A percentile compares a stretch with the other conserved stretches of the same genome.
Conservation (phyloP, 2,888 invertebrate genomes). For the Dromius quadrimaculatus region DNA sequence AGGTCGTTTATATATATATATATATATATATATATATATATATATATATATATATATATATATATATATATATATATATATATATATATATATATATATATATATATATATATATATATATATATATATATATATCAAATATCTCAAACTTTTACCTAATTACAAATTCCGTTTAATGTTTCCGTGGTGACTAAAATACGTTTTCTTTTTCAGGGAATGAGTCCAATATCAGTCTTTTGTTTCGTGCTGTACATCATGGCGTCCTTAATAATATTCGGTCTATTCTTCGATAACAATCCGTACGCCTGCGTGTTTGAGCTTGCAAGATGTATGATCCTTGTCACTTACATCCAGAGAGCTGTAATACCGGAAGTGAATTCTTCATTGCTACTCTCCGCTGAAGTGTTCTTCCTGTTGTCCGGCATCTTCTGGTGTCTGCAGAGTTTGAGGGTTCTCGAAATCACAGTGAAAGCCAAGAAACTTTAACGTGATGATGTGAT, state of each 20-base stretch:
- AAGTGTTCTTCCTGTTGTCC: slow-evolving; percentile 72
- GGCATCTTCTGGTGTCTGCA: slow-evolving; percentile 76
- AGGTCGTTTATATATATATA: too few relatives aligned
- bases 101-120: too few relatives aligned
- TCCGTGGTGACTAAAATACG: slow-evolving; percentile 12
- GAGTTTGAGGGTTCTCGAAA: slow-evolving; percentile 71
- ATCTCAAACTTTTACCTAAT: too few relatives aligned
- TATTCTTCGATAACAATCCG: slow-evolving; percentile 77
- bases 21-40: too few relatives aligned
- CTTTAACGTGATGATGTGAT: slow-evolving; percentile 6
- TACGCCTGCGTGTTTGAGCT: slow-evolving; percentile 75
- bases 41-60: too few relatives aligned
- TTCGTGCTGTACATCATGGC: slow-evolving; percentile 76
- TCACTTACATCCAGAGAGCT: slow-evolving; percentile 66
- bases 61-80: too few relatives aligned
- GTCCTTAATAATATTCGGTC: slow-evolving; percentile 77
- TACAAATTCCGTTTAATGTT: background rate
- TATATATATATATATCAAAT: too few relatives aligned
- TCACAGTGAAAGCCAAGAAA: slow-evolving; percentile 65
- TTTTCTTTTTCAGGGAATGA: slow-evolving; percentile 72
- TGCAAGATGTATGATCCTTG: slow-evolving; percentile 74
- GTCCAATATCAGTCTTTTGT: slow-evolving; percentile 70
- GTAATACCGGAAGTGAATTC: slow-evolving; percentile 64
- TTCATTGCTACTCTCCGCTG: slow-evolving; percentile 66
- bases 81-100: too few relatives aligned